Percentiles rank a stretch among this genome's conserved stretches.
These are phyloP conservation scores for Cygnus olor DNA, from an alignment of 2,797 vertebrate genomes.

Conservation along the genomic window DNA sequence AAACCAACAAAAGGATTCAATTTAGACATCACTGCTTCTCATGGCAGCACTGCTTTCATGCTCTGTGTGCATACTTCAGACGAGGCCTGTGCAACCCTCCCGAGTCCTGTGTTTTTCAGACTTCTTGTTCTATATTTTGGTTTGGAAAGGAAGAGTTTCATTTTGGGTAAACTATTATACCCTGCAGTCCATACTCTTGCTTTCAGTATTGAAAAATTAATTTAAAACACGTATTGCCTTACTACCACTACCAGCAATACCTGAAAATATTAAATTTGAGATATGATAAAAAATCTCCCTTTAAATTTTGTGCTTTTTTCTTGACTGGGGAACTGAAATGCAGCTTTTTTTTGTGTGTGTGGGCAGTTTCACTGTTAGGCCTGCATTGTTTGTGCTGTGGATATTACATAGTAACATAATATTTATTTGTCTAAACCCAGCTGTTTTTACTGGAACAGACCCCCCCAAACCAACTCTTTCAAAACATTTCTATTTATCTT, in stretches of 20 bases:
- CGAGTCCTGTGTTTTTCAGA: neutral
- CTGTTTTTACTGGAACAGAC: neutral
- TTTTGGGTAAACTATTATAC: neutral
- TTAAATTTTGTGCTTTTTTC: neutral
- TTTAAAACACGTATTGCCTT: neutral
- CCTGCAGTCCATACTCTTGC: neutral
- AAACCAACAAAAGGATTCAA: neutral
- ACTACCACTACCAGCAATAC: neutral
- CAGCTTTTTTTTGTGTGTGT: neutral
- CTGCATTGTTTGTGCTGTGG: neutral
- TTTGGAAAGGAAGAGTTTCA: neutral
- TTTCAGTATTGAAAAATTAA: neutral
- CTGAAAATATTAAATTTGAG: neutral
- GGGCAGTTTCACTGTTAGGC: neutral
- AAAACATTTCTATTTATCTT: neutral
- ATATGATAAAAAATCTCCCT: neutral
- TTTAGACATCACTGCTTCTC: neutral
- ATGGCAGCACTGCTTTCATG: neutral
- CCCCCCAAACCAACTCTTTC: neutral
- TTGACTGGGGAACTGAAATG: neutral
- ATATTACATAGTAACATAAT: neutral
- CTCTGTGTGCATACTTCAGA: neutral
- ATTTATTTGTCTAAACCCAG: constrained; percentile 17
- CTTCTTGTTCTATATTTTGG: neutral
- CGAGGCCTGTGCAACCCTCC: neutral